A percentile compares a stretch with the other conserved stretches of the same genome.
Conservation (phyloP, 2,797 vertebrate genomes). For the Rhinella marina region DNA sequence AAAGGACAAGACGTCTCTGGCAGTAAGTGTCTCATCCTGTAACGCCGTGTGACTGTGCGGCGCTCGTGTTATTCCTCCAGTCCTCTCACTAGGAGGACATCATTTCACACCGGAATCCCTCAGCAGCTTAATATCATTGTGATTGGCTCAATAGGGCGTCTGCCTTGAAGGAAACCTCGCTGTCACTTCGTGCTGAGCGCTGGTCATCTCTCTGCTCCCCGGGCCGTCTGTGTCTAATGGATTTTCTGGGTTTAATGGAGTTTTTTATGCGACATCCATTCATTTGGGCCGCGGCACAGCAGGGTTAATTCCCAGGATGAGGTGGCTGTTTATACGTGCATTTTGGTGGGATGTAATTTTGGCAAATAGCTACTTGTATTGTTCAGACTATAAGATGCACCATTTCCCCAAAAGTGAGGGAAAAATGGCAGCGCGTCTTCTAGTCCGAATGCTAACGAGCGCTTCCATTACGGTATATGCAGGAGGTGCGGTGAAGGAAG, state of each 20-base stretch:
- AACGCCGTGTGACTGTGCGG: neutral
- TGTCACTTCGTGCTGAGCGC: neutral
- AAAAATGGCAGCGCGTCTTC: too few relatives aligned
- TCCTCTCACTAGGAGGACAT: neutral
- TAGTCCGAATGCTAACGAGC: too few relatives aligned
- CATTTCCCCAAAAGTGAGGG: too few relatives aligned
- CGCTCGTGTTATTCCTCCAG: neutral
- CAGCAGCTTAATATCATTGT: neutral
- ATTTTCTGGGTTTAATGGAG: neutral
- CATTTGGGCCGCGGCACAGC: neutral
- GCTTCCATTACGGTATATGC: too few relatives aligned
- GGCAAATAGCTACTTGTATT: neutral
- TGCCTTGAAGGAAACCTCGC: neutral
- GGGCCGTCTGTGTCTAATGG: neutral
- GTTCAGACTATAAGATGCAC: too few relatives aligned
- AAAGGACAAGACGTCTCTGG: conserved; percentile 75
- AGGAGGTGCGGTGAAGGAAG: too few relatives aligned
- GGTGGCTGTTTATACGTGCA: neutral
- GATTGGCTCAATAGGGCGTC: neutral
- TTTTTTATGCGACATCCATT: neutral
- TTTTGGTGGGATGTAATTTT: neutral
- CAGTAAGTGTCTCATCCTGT: conserved; percentile 59
- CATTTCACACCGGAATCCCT: fast-evolving
- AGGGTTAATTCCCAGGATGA: neutral
- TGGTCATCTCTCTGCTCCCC: neutral